A percentile compares a stretch with the other conserved stretches of the same genome.
These are phyloP conservation scores for Poecile montanus DNA, from an alignment of 2,797 vertebrate genomes.

Conservation along the genomic window DNA sequence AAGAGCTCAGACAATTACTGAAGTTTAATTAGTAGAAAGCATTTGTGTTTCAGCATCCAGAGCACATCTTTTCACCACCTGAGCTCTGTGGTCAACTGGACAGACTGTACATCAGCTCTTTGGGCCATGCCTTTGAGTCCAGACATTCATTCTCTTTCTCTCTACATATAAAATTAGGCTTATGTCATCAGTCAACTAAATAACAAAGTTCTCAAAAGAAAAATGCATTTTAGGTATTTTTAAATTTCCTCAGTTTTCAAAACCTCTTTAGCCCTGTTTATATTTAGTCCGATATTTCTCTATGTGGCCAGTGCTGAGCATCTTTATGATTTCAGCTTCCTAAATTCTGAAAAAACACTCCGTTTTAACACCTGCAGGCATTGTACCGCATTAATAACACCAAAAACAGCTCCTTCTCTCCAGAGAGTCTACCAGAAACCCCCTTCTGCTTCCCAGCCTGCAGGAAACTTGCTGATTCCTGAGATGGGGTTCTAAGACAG, in stretches of 20 bases:
- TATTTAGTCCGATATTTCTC: neutral
- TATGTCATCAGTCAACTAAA: neutral
- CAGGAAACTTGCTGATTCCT: neutral
- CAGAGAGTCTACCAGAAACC: neutral
- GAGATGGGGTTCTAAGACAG: neutral
- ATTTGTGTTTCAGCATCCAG: neutral
- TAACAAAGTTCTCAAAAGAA: neutral
- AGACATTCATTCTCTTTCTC: neutral
- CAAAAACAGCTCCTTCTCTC: neutral
- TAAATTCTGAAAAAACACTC: neutral
- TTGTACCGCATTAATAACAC: neutral
- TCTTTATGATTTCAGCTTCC: neutral
- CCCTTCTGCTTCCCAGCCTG: neutral
- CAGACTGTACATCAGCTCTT: neutral
- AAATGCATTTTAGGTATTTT: neutral
- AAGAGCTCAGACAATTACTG: neutral
- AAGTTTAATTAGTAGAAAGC: neutral
- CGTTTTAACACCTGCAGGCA: neutral
- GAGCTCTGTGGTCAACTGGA: neutral
- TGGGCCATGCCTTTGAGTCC: neutral
- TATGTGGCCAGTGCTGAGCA: neutral
- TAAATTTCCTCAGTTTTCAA: neutral
- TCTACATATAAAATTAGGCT: neutral
- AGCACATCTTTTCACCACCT: neutral
- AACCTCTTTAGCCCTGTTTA: neutral